Evolutionary conservation across 2,888 invertebrate species (phyloP).

Genomic region (Neoitamus cyanurus): DNA sequence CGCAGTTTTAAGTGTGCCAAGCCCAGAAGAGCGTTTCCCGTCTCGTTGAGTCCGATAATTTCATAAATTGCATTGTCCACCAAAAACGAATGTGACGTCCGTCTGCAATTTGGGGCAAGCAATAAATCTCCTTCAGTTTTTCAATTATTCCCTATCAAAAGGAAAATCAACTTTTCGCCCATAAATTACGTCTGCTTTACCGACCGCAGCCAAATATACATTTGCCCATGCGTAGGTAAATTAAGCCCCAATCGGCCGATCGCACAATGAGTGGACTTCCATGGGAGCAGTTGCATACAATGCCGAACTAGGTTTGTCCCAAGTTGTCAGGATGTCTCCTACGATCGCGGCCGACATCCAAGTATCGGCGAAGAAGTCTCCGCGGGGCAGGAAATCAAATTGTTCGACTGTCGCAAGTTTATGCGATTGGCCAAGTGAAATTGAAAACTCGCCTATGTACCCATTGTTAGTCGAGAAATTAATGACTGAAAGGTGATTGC

Average conservation of each 20-base stretch:
- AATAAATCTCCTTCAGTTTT: slow-evolving; percentile 32
- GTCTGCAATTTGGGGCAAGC: slow-evolving; percentile 30
- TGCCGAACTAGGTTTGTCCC: not conserved
- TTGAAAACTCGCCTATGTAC: slow-evolving; percentile 23
- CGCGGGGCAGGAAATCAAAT: not conserved
- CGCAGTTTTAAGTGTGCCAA: not conserved
- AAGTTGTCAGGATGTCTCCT: slow-evolving; percentile 3
- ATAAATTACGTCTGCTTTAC: slow-evolving; percentile 18
- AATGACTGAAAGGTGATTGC: slow-evolving; percentile 34
- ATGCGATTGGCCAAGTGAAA: not conserved
- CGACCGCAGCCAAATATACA: not conserved
- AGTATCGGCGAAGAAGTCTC: not conserved
- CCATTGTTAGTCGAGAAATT: slow-evolving; percentile 40
- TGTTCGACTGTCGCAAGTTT: not conserved
- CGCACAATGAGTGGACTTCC: slow-evolving; percentile 8
- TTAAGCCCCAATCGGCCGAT: slow-evolving; percentile 35
- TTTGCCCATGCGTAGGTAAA: slow-evolving; percentile 40
- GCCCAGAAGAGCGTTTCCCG: not conserved
- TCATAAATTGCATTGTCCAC: slow-evolving; percentile 19
- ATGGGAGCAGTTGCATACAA: not conserved
- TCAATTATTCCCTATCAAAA: slow-evolving; percentile 35
- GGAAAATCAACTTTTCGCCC: slow-evolving; percentile 36
- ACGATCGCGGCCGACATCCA: not conserved
- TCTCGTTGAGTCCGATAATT: not conserved
- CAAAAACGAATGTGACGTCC: slow-evolving; percentile 12